Evolutionary conservation across 1,140 invertebrate species (phyloP), one percentile per base, ranked within the genome.

Genomic region (Bombus pascuorum): DNA sequence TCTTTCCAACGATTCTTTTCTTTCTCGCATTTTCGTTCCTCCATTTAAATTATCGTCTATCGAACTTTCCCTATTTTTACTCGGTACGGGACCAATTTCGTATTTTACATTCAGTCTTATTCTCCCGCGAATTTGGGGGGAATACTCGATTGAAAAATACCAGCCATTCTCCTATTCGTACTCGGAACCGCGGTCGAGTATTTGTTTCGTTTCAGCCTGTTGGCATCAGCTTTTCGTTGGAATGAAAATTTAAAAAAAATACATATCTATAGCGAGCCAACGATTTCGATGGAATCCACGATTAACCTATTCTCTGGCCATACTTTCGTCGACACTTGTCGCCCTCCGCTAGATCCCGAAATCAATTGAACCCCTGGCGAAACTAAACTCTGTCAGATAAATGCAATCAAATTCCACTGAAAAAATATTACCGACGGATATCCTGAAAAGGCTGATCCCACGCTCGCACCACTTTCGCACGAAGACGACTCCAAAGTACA

Each of bases 21-120:
- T n/a, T 42, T 39, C 37, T 6, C 44, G 12, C 39, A 10, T 74
- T 18, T 44, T 28, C 22, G 2, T 73, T 62, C 39, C 5, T 68
- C 37, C 71, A 12, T 75, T 47, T 47, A 65, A 59, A 65, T 82
- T 82, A 74, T 82, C 71, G 57, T 39, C 12, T 28, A 0, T 3
- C 6, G 32, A 82, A 82, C 80, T 81, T 81, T 73, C 10, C 10
- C 70, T 44, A 73, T 57, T 81, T 73, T 81, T 44, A 13, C n/a
- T 42, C 68, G 25, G 1, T 12, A 8, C 37, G 39, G 5, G 5
- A 2, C 22, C 34, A 6, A 15, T 32, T 44, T 3, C 39, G 34
- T 66, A 65, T 74, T 65, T 44, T 12, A 65, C n/a, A 62, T n/a
- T n/a, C 47, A 18, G 6, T 53, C 47, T 53, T 53, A 22, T 53